A percentile compares a stretch with the other conserved stretches of the same genome.
Evolutionary conservation across 2,888 invertebrate genomes (phyloP).

Genomic region (Chesias legatella): DNA sequence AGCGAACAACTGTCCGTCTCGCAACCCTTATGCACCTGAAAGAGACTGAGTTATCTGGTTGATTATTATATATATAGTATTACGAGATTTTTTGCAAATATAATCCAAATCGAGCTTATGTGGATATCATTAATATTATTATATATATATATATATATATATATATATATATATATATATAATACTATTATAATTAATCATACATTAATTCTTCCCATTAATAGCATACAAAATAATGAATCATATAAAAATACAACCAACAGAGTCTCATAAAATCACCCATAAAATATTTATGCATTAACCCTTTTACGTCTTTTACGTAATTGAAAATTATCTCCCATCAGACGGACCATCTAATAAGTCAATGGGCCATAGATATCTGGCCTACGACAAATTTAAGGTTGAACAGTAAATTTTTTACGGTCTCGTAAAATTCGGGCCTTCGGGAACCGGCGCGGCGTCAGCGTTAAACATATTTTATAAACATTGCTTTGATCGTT

Average conservation of each 20-base stretch:
- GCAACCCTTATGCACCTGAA: too few species aligned
- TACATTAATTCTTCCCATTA: too few species aligned
- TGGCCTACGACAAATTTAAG: slow-evolving; percentile 25
- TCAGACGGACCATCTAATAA: slow-evolving; percentile 11
- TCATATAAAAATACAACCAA: slow-evolving; percentile 7
- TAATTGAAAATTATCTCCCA: slow-evolving; percentile 18
- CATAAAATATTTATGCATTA: slow-evolving; percentile 1
- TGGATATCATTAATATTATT: too few species aligned
- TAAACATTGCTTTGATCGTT: slow-evolving; percentile 9
- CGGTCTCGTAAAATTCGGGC: slow-evolving; percentile 16
- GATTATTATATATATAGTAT: too few species aligned
- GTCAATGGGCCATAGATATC: slow-evolving; percentile 18
- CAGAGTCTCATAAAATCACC: slow-evolving; percentile 4
- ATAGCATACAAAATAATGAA: neutral
- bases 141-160: too few species aligned
- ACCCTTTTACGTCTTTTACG: slow-evolving; percentile 7
- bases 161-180: too few species aligned
- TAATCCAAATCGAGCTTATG: too few species aligned
- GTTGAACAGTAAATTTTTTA: slow-evolving; percentile 30
- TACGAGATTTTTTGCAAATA: too few species aligned
- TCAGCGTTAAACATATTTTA: slow-evolving; percentile 20
- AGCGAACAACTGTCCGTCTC: too few species aligned
- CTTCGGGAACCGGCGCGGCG: slow-evolving; percentile 14
- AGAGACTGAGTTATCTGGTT: too few species aligned
- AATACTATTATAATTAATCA: too few species aligned